Evolutionary conservation across 1,140 invertebrate species (phyloP), one percentile per base, ranked within the genome.

Genomic region (Plutomurus gul): DNA sequence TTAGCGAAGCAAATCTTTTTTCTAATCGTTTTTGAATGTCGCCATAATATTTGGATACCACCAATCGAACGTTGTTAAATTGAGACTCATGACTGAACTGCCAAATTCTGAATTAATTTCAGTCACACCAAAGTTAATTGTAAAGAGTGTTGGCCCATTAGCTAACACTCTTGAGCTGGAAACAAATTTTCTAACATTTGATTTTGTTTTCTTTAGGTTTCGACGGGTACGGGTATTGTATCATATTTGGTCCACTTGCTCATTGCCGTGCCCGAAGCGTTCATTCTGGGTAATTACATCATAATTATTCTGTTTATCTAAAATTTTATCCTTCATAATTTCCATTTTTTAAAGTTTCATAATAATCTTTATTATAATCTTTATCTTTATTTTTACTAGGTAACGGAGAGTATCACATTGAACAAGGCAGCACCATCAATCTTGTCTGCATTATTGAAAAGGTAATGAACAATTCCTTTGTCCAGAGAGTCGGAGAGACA

Each of bases 361-460:
- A 43, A 8, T n/a, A 10, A 43, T 43, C n/a, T 43, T 43, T 43
- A 43, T 10, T 43, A 10, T 43, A 43, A 43, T 10, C 8, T 43
- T 43, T 8, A 43, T 8, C 8, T 43, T 43, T 43, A n/a, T 43
- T 10, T 43, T 43, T 43, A 10, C 89, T 95, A 84, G 88, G 89
- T 56, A 94, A 92, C 78, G 93, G 92, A 40, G 95, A 96, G 84
- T 93, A 95, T 85, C 94, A 96, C 87, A 94, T 96, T 49, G 94
- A 96, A 85, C 91, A 94, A 84, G 94, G 94, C 80, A 95, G 93
- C 87, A 92, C 94, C 84, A 96, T 96, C 87, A 94, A 93, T 87
- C 91, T 96, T 84, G 93, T 95, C 84, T 96, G 95, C 88, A 93
- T 96, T 85, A 95, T 96, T 86, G 94, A 96, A 87, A 95, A 95